A percentile compares a stretch with the other conserved stretches of the same genome.
Conservation (phyloP, 2,113 vertebrate species). For the Martes martes region DNA sequence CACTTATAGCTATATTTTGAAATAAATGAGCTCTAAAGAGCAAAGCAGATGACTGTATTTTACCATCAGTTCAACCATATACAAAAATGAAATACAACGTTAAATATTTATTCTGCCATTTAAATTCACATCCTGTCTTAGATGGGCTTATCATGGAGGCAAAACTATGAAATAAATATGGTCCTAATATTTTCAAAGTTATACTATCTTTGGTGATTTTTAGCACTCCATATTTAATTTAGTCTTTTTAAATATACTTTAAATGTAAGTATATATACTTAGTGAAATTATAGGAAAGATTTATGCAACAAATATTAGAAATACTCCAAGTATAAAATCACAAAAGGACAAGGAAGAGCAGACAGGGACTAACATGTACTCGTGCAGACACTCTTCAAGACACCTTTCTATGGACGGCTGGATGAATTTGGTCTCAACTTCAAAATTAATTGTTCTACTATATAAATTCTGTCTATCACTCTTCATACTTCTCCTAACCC, state of each 20-base stretch:
- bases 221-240: background rate
- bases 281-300: background rate
- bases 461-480: background rate
- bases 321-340: background rate
- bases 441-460: background rate
- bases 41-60: slow-evolving; percentile 29
- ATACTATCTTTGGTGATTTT: slow-evolving; percentile 5
- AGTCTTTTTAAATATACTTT: background rate
- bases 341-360: background rate
- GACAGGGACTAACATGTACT: fast-evolving
- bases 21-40: slow-evolving; percentile 6
- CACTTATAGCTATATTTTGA: background rate
- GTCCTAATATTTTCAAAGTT: slow-evolving; percentile 30
- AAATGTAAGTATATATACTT: background rate
- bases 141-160: background rate
- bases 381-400: background rate
- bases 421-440: background rate
- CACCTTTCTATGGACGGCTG: background rate
- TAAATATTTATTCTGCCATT: slow-evolving; percentile 50
- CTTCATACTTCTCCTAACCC: background rate
- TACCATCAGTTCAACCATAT: background rate
- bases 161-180: slow-evolving; percentile 43
- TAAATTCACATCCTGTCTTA: slow-evolving; percentile 28
- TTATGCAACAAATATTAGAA: background rate
- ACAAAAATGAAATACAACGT: background rate